Conservation (phyloP, 2,888 invertebrate genomes). For the Microctonus brassicae region DNA sequence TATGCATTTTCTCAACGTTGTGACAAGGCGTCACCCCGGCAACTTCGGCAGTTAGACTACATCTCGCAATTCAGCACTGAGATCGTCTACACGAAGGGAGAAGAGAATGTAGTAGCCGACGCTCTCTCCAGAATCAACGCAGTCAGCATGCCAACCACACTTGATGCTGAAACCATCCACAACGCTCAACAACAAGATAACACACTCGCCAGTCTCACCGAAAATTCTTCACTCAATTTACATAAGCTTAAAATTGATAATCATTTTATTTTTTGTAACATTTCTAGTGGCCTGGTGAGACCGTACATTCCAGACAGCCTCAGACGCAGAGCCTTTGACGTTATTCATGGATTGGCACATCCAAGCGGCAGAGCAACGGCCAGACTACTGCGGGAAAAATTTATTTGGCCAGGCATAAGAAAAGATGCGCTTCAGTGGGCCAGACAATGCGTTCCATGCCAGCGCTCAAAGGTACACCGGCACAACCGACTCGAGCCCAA, state of each 20-base stretch:
- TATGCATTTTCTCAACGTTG: neutral
- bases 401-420: too few species aligned
- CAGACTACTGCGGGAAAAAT: slow-evolving; percentile 37
- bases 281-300: slow-evolving; percentile 34
- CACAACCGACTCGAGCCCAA: slow-evolving; percentile 32
- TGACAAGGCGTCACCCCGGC: neutral
- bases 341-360: slow-evolving; percentile 43
- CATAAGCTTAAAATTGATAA: slow-evolving; percentile 6
- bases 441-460: slow-evolving; percentile 42
- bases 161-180: slow-evolving; percentile 2
- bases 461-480: slow-evolving; percentile 42
- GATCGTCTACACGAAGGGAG: neutral
- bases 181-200: neutral
- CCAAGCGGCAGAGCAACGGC: slow-evolving; percentile 42
- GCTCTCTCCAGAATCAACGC: neutral
- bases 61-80: neutral
- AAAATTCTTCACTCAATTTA: neutral
- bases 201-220: neutral
- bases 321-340: slow-evolving; percentile 44
- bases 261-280: slow-evolving; percentile 42
- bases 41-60: neutral
- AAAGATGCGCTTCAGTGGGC: slow-evolving; percentile 41
- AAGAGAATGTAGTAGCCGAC: neutral
- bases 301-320: slow-evolving; percentile 46
- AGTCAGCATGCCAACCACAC: neutral